A percentile compares a stretch with the other conserved stretches of the same genome.
These are phyloP conservation scores for Delia radicum DNA, from an alignment of 1,140 invertebrate genomes.

Conservation along the genomic window DNA sequence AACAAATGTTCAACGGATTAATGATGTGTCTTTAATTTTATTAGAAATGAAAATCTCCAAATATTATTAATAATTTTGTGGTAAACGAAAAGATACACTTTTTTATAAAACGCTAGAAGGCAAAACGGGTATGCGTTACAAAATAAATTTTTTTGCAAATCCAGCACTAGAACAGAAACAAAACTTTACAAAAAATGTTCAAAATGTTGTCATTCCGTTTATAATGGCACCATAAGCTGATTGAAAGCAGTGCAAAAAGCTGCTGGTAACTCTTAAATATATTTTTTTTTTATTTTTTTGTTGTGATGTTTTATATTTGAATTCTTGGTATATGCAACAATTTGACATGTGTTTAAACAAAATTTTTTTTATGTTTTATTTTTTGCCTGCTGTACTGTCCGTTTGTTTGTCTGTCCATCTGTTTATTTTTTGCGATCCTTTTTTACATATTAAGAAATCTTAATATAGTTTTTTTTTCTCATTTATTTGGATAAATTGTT, in stretches of 20 bases:
- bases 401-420: not conserved
- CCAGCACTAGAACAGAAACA: too few species aligned
- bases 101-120: too few species aligned
- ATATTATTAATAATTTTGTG: too few species aligned
- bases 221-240: not conserved
- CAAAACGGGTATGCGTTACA: too few species aligned
- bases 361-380: not conserved
- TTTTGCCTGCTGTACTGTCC: not conserved
- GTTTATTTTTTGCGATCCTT: not conserved
- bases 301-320: too few species aligned
- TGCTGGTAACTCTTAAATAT: not conserved
- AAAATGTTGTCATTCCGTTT: not conserved
- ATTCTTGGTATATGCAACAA: not conserved
- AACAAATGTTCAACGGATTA: too few species aligned
- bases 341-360: not conserved
- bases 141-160: too few species aligned
- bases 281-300: not conserved
- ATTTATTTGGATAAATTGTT: slow-evolving; percentile 5
- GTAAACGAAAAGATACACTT: too few species aligned
- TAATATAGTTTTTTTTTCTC: not conserved
- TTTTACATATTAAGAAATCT: not conserved
- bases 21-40: too few species aligned
- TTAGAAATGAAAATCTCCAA: too few species aligned
- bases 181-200: not conserved
- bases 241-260: not conserved